A percentile compares a stretch with the other conserved stretches of the same genome.
These are phyloP conservation scores for Thamnophis elegans DNA, from an alignment of 2,797 vertebrate species.

Conservation along the genomic window DNA sequence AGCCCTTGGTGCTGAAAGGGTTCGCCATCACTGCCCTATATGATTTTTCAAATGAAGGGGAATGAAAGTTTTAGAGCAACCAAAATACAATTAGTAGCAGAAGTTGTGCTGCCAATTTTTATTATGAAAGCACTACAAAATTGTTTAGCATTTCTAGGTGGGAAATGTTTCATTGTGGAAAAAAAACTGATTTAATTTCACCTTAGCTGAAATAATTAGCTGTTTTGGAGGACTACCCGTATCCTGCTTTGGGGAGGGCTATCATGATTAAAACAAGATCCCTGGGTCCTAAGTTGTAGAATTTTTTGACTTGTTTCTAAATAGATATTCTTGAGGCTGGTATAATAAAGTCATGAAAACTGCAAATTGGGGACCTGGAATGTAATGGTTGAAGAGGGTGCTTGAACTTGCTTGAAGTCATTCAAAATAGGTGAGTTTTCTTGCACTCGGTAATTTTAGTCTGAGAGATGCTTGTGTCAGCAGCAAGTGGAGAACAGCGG, in stretches of 20 bases:
- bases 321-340: neutral
- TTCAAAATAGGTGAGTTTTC: neutral
- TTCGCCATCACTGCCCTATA: neutral
- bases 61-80: constrained; percentile 38
- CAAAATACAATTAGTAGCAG: constrained; percentile 31
- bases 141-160: constrained; percentile 28
- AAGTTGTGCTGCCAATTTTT: constrained; percentile 30
- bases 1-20: no score
- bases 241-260: neutral
- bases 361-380: neutral
- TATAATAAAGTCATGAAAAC: neutral
- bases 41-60: constrained; percentile 27
- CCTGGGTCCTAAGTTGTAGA: neutral
- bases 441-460: neutral
- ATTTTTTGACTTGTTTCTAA: neutral
- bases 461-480: neutral
- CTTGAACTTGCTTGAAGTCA: neutral
- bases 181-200: constrained; percentile 29
- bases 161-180: constrained; percentile 9
- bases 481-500: neutral
- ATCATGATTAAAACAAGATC: neutral
- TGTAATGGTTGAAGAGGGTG: neutral
- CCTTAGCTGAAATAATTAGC: constrained; percentile 18
- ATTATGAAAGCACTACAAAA: constrained; percentile 29
- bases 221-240: neutral